A percentile compares a stretch with the other conserved stretches of the same genome.
phyloP scores from a whole-genome alignment of 2,888 invertebrate species.

The Mesochorus sp. region DNA sequence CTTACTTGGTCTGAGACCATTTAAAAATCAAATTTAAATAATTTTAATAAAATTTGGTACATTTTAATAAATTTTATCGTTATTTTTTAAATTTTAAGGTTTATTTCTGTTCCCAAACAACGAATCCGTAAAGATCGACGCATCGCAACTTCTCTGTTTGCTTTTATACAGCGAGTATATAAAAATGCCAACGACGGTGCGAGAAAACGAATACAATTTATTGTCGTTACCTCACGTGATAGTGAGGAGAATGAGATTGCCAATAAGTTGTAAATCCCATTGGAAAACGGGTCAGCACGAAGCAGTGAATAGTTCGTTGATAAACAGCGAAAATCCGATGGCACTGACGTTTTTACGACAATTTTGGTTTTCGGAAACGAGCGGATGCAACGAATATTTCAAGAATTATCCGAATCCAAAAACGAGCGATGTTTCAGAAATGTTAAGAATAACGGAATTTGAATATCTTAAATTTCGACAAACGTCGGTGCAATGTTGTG shows the following conservation, averaged over 20 bases:
- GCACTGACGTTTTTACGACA: slow-evolving; percentile 72
- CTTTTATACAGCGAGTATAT: slow-evolving; percentile 83
- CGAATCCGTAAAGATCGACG: slow-evolving; percentile 83
- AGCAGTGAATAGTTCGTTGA: slow-evolving; percentile 72
- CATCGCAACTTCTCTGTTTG: slow-evolving; percentile 82
- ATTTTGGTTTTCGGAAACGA: slow-evolving; percentile 78
- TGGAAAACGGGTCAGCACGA: slow-evolving; percentile 82
- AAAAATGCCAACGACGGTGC: slow-evolving; percentile 60
- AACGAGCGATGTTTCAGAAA: background rate
- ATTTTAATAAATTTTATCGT: slow-evolving; percentile 20
- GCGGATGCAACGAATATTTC: slow-evolving; percentile 70
- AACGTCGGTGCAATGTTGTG: slow-evolving; percentile 83
- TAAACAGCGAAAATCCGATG: slow-evolving; percentile 67
- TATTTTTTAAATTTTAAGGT: slow-evolving; percentile 75
- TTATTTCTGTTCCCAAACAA: slow-evolving; percentile 84
- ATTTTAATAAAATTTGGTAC: no score
- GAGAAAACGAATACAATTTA: slow-evolving; percentile 70
- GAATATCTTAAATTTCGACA: slow-evolving; percentile 83
- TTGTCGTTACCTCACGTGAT: slow-evolving; percentile 83
- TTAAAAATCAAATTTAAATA: no score
- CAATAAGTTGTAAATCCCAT: slow-evolving; percentile 83
- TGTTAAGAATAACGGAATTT: slow-evolving; percentile 71
- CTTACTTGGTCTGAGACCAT: no score
- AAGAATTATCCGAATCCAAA: slow-evolving; percentile 68
- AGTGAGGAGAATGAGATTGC: slow-evolving; percentile 80